These are phyloP conservation scores for Hylia prasina DNA, from an alignment of 2,113 vertebrate genomes.

Conservation along the genomic window DNA sequence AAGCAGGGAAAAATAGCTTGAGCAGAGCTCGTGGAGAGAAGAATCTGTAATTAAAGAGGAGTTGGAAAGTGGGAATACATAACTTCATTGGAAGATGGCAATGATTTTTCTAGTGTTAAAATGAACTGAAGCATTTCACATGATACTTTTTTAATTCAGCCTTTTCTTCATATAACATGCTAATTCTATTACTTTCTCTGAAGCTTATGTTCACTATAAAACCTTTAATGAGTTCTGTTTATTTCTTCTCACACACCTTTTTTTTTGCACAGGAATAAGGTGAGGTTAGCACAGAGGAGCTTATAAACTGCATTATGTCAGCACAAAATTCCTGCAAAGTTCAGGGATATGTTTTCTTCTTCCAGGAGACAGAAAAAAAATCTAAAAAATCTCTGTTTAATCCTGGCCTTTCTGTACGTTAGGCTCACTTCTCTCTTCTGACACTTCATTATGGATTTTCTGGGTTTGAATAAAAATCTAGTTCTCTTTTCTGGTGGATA, in stretches of 20 bases:
- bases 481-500: background rate
- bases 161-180: background rate
- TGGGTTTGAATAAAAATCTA: slow-evolving; percentile 40
- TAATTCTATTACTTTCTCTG: background rate
- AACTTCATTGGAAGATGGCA: background rate
- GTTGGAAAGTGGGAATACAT: background rate
- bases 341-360: background rate
- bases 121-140: background rate
- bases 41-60: background rate
- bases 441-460: background rate
- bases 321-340: background rate
- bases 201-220: background rate
- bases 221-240: background rate
- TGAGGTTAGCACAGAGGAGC: background rate
- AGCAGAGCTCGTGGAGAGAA: background rate
- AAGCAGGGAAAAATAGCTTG: background rate
- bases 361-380: background rate
- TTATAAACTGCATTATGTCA: background rate
- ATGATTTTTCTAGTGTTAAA: background rate
- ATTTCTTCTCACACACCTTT: background rate
- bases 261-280: background rate
- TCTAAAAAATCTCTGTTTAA: background rate
- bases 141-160: background rate
- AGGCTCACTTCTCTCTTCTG: background rate
- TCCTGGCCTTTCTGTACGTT: background rate